A percentile compares a stretch with the other conserved stretches of the same genome.
Evolutionary conservation across 2,113 vertebrate genomes (phyloP).

Genomic region (Alligator sinensis): DNA sequence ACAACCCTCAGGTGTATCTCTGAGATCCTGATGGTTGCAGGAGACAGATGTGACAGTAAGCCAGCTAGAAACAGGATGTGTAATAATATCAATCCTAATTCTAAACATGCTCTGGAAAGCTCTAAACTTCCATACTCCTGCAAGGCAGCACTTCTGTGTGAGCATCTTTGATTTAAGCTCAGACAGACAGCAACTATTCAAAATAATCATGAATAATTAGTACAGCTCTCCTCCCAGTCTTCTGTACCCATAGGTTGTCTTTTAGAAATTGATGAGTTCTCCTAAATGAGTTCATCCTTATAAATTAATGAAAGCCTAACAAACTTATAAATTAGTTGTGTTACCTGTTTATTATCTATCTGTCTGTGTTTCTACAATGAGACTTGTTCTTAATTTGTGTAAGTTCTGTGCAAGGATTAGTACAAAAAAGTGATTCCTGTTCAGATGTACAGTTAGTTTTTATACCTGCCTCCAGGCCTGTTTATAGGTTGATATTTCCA

Average conservation of each 20-base stretch:
- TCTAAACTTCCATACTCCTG: fast-evolving
- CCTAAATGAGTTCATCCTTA: neutral
- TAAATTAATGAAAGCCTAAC: neutral
- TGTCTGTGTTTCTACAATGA: fast-evolving
- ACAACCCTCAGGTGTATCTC: fast-evolving
- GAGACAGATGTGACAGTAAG: neutral
- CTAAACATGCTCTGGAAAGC: fast-evolving
- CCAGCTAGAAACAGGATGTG: fast-evolving
- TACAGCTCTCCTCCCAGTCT: no score
- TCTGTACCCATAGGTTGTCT: neutral
- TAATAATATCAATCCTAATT: neutral
- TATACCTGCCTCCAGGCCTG: neutral
- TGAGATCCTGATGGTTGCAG: fast-evolving
- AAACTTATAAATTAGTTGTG: neutral
- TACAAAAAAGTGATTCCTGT: neutral
- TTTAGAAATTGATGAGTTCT: neutral
- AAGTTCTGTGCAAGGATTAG: neutral
- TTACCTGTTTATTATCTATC: fast-evolving
- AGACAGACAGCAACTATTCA: neutral
- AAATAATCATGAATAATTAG: neutral
- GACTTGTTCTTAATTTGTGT: neutral
- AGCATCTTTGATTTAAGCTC: neutral
- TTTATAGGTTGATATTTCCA: neutral
- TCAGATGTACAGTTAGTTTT: neutral
- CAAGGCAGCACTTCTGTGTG: neutral